These are phyloP conservation scores for Phrynocephalus forsythii DNA, from an alignment of 2,797 vertebrate species.

Conservation along the genomic window DNA sequence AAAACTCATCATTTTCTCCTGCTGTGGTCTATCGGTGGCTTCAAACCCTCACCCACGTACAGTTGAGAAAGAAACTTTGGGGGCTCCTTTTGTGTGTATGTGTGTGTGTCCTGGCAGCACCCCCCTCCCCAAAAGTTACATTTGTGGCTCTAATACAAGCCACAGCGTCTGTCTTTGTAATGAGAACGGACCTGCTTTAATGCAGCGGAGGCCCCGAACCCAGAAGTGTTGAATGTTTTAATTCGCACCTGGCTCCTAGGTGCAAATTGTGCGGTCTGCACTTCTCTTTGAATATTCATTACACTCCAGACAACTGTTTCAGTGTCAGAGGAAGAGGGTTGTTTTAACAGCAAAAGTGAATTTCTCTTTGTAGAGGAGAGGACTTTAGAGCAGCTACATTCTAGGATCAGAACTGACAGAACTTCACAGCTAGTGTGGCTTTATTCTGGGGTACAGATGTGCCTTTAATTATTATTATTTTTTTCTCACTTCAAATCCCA, in stretches of 20 bases:
- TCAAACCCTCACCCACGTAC: too few relatives aligned
- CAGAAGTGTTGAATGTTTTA: conserved; percentile 21
- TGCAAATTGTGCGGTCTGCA: conserved; percentile 27
- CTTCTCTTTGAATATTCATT: conserved; percentile 20
- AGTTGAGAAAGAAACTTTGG: too few relatives aligned
- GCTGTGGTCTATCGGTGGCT: background rate
- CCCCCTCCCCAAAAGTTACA: too few relatives aligned
- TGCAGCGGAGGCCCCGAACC: background rate
- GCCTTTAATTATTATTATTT: too few relatives aligned
- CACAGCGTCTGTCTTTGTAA: too few relatives aligned
- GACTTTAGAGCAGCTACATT: background rate
- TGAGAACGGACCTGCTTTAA: background rate
- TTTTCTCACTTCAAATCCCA: too few relatives aligned
- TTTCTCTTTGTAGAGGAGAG: background rate
- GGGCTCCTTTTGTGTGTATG: too few relatives aligned
- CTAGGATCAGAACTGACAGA: too few relatives aligned
- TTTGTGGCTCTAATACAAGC: too few relatives aligned
- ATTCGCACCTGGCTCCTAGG: conserved; percentile 29
- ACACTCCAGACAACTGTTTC: background rate
- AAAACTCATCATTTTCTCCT: background rate
- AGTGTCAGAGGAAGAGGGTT: background rate
- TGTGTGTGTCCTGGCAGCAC: too few relatives aligned
- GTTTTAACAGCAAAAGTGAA: background rate
- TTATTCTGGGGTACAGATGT: too few relatives aligned
- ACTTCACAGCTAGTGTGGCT: too few relatives aligned